Base-by-base conservation (phyloP, 2,113 vertebrate species). In the Nothocercus julius region DNA sequence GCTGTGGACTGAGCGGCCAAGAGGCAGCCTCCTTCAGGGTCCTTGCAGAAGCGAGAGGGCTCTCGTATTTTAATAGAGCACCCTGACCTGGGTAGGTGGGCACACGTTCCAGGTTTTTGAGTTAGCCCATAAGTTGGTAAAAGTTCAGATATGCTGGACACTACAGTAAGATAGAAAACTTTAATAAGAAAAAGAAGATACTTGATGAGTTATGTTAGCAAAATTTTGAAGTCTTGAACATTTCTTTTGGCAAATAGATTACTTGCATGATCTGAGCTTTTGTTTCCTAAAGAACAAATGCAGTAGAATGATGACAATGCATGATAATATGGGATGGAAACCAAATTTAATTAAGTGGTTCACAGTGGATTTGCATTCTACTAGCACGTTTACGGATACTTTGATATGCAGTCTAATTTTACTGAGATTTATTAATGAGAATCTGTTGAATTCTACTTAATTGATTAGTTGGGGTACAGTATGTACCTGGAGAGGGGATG, bases 361-460 rank as follows among this genome's bases (percentile, higher is more conserved):
- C 34, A 21, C 14, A 1, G 1, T 58, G 44, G 27, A 34, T 58
- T 14, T 92, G 16, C 32, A 6, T 85, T 72, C 80, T 66, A 28
- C 64, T 34, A 16, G 12, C 21, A 53, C 63, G 4, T 32, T 67
- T 67, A 9, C 13, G 28, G 8, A 27, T 28, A 20, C 9, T 74
- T 74, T 18, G 28, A 25, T 8, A 25, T 4, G 3, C 40, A 82
- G 59, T 25, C 16, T 21, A 82, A 77, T 40, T 69, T 92, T 8
- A 27, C 17, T 3, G 7, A 17, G 32, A 22, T 28, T 27, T 0
- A 0, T 25, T 80, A 40, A 15, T 77, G 70, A 64, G 56, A 72
- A 72, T 4, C 19, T 38, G 8, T 8, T 45, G 34, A 27, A 44
- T 51, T 47, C 11, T 58, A 1, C 28, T 70, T 49, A 24, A 10